Base-by-base conservation (phyloP, 2,888 invertebrate species). In the Lissonota sp. region DNA sequence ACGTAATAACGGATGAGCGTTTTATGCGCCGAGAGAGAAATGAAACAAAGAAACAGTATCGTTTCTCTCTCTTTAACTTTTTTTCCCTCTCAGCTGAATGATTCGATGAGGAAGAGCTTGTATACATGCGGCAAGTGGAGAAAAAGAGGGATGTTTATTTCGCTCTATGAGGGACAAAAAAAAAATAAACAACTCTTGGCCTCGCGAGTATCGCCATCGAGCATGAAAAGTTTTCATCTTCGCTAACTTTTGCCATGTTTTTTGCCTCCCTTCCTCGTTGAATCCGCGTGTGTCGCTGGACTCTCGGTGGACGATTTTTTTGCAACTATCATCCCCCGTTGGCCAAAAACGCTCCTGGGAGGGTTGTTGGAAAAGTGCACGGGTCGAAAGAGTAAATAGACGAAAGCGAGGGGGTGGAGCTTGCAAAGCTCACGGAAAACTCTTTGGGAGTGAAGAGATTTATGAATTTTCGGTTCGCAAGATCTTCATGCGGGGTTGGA, bases 1-100 rank as follows among this genome's bases (percentile, higher is more conserved):
- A 85, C 85, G 90, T 87, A 89, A 90, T 90, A 90, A 89, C 86
- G 87, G 86, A 85, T 78, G 86, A 87, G 83, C 85, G 84, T 87
- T 90, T n/a, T 86, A 85, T 86, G 83, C 83, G 85, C 10, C 26
- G 26, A 26, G 85, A 86, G 86, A 87, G 79, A 71, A 75, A 67
- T 72, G 51, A 63, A 42, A 16, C 46, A 79, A 26, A 42, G 77
- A 51, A 62, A 12, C n/a, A 46, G 64, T 44, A 51, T 75, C 60
- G 26, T 44, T 44, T n/a, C 51, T 53, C 67, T 60, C 70, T 49
- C 46, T 71, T 58, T 53, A 16, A 16, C 64, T 51, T 58, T 69
- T 72, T 72, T 58, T 58, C 14, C 57, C 42, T 12, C 40, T 70
- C 51, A 83, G 80, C 75, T 55, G 12, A 64, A 55, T 62, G 49